These are phyloP conservation scores for Paradisaea rubra DNA, from an alignment of 2,113 vertebrate genomes.

Conservation along the genomic window DNA sequence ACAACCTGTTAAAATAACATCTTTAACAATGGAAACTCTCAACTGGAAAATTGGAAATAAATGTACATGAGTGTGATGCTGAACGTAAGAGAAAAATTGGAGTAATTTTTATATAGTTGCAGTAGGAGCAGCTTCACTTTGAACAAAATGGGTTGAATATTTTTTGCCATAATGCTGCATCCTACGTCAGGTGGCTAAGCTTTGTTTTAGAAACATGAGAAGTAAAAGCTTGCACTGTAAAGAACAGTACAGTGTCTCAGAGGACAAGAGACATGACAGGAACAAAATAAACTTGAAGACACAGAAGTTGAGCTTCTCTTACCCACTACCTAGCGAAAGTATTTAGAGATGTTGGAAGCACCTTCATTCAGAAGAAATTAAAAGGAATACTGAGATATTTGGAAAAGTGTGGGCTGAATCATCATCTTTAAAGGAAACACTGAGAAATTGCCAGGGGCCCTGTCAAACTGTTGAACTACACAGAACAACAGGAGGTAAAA, in stretches of 20 bases:
- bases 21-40: not conserved
- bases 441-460: not conserved
- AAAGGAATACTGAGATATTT: not conserved
- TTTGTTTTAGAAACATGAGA: not conserved
- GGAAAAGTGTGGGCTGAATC: not conserved
- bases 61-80: not conserved
- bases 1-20: not conserved
- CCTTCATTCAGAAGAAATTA: not conserved
- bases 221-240: not conserved
- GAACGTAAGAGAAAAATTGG: not conserved
- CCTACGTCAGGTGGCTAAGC: not conserved
- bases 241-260: not conserved
- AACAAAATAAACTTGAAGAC: not conserved
- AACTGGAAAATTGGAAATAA: not conserved
- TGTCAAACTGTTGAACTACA: not conserved
- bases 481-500: not conserved
- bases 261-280: not conserved
- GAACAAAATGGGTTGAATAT: not conserved
- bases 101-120: not conserved
- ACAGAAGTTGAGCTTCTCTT: not conserved
- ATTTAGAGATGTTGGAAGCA: not conserved
- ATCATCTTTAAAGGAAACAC: not conserved
- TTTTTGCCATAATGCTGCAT: not conserved
- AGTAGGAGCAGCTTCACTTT: not conserved
- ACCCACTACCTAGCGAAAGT: not conserved